Percentiles rank a stretch among this genome's conserved stretches.
Evolutionary conservation across 2,888 invertebrate species (phyloP).

Genomic region (Caenorhabditis zanzibari): DNA sequence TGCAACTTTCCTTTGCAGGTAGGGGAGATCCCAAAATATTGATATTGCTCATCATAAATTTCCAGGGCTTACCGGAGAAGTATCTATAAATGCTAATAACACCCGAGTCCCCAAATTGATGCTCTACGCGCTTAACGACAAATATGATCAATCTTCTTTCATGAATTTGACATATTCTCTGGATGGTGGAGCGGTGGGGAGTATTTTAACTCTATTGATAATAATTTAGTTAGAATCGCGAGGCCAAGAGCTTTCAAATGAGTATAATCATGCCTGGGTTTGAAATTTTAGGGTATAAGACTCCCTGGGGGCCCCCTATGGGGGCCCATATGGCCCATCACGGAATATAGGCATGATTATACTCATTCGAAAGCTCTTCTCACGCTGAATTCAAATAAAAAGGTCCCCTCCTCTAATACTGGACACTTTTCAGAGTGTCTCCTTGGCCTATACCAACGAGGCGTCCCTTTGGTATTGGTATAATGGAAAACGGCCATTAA

Average conservation of each 20-base stretch:
- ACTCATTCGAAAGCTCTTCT: not conserved
- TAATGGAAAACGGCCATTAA: constrained; percentile 59
- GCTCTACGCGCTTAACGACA: constrained; percentile 65
- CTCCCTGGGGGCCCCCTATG: too few relatives aligned
- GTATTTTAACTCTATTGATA: not conserved
- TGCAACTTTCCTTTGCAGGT: constrained; percentile 65
- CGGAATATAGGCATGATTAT: not conserved
- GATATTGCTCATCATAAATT: constrained; percentile 1
- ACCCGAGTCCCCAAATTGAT: constrained; percentile 65
- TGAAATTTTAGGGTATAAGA: not conserved
- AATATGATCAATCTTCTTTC: constrained; percentile 64
- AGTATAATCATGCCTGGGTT: not conserved
- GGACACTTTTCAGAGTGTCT: constrained; percentile 53
- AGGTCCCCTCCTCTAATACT: not conserved
- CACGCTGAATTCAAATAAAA: not conserved
- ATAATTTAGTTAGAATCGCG: too few relatives aligned
- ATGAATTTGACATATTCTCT: constrained; percentile 69
- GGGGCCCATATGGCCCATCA: too few relatives aligned
- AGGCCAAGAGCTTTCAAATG: not conserved
- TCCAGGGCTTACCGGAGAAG: constrained; percentile 71
- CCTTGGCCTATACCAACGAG: constrained; percentile 48
- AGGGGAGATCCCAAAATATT: too few relatives aligned
- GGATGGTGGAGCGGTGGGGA: constrained; percentile 55
- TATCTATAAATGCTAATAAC: constrained; percentile 69
- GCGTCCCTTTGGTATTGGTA: constrained; percentile 58